Base-by-base conservation (phyloP, 2,113 vertebrate genomes). In the Malurus cyaneus region DNA sequence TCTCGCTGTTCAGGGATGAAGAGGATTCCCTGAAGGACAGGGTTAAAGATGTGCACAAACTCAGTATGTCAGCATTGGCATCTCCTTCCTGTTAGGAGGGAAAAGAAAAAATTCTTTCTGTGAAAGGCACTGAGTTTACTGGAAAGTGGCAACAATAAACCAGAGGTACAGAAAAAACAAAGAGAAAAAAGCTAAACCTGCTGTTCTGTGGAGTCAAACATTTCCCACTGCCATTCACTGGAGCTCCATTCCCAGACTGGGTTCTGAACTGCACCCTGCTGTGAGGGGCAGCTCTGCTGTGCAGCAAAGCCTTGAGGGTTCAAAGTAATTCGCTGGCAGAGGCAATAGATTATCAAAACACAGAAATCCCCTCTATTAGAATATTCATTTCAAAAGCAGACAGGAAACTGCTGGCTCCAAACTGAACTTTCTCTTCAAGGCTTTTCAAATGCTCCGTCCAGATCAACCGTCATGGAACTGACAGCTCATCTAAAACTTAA, bases 51-150 rank as follows among this genome's bases (percentile, higher is more conserved):
- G 29, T 7, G 31, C 14, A 4, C 18, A 9, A 69, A 36, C 0
- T 31, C 2, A 4, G 19, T 1, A 2, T 21, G 29, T 50, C 7
- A 1, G 72, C 52, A 4, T 20, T 0, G 1, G 17, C 32, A 21
- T 50, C 89, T 74, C 59, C 23, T 60, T 42, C 52, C n/a, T 28
- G n/a, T 32, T 5, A 12, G 12, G 13, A 89, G 34, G 42, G 71
- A 62, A 67, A 80, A 73, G 41, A 52, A 60, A 76, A 70, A 41
- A 12, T 4, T 23, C 57, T 62, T 79, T 53, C 57, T 79, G n/a
- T 42, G 8, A 61, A 72, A 78, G 70, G 71, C 73, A 83, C 20
- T 5, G 7, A 76, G 18, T 49, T 79, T 81, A 34, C 56, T 80
- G 86, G 54, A n/a, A 53, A 80, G 50, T 3, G 44, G 64, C 53